Conservation (phyloP, 1,140 invertebrate genomes). For the Heliconius himera region DNA sequence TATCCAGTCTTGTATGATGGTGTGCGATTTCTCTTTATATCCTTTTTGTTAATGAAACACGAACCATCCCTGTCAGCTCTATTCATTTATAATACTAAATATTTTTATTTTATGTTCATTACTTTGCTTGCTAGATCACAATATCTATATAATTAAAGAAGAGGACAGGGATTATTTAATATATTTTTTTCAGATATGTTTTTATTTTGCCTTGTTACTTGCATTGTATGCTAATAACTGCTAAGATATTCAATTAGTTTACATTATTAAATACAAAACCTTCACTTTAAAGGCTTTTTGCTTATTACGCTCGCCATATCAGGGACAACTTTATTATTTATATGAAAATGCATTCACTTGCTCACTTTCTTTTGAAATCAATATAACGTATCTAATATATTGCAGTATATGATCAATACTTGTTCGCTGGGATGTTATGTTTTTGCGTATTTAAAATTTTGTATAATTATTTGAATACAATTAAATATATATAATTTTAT, state of each 20-base stretch:
- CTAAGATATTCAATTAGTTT: background rate
- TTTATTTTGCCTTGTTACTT: background rate
- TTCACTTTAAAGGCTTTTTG: background rate
- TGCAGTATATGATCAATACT: background rate
- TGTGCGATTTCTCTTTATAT: background rate
- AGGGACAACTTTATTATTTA: constrained; percentile 4
- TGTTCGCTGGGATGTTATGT: background rate
- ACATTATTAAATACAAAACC: background rate
- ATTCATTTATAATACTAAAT: background rate
- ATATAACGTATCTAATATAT: background rate
- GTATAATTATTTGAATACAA: background rate
- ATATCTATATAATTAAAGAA: background rate
- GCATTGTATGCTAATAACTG: background rate
- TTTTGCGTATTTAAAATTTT: no score
- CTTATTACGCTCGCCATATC: background rate
- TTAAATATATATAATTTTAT: background rate
- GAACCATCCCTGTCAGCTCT: background rate
- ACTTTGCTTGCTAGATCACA: no score
- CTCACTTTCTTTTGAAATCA: background rate
- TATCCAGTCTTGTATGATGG: background rate
- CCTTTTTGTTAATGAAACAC: background rate
- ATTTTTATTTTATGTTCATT: background rate
- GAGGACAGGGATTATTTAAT: background rate
- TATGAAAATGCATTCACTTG: background rate
- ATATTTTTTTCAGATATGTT: background rate